Conservation (phyloP, 2,888 invertebrate genomes). For the Crocallis elinguaria region DNA sequence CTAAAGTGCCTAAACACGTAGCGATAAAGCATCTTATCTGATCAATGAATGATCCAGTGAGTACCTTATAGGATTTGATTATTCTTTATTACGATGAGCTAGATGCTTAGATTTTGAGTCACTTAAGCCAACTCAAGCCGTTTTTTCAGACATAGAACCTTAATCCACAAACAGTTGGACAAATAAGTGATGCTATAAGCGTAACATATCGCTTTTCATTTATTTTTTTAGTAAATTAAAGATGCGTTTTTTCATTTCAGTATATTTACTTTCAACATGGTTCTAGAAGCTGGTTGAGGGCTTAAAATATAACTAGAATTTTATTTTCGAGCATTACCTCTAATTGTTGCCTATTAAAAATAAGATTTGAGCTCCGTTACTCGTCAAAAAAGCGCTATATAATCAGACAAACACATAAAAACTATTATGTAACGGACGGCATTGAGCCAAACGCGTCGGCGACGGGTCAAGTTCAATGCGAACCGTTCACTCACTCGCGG, state of each 20-base stretch:
- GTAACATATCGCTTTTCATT: no score
- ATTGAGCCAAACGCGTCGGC: slow-evolving; percentile 5
- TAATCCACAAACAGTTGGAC: no score
- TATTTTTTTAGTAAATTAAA: no score
- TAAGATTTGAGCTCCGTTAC: slow-evolving; percentile 11
- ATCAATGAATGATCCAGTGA: background rate
- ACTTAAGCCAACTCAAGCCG: no score
- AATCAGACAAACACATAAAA: slow-evolving; percentile 3
- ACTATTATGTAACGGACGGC: slow-evolving; percentile 7
- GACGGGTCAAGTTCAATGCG: slow-evolving; percentile 27
- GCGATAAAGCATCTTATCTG: background rate
- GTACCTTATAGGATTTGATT: background rate
- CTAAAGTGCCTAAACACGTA: background rate
- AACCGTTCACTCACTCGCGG: slow-evolving; percentile 15
- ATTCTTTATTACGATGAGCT: no score
- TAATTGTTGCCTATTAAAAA: background rate
- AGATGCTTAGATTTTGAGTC: no score
- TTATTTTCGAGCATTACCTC: background rate
- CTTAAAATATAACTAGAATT: background rate
- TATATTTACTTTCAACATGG: background rate
- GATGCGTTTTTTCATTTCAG: no score
- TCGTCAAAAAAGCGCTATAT: slow-evolving; percentile 3
- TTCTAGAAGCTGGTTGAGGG: background rate
- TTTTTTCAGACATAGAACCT: no score
- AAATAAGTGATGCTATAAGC: no score